Base-by-base conservation (phyloP, 2,113 vertebrate species). In the Marmota monax region DNA sequence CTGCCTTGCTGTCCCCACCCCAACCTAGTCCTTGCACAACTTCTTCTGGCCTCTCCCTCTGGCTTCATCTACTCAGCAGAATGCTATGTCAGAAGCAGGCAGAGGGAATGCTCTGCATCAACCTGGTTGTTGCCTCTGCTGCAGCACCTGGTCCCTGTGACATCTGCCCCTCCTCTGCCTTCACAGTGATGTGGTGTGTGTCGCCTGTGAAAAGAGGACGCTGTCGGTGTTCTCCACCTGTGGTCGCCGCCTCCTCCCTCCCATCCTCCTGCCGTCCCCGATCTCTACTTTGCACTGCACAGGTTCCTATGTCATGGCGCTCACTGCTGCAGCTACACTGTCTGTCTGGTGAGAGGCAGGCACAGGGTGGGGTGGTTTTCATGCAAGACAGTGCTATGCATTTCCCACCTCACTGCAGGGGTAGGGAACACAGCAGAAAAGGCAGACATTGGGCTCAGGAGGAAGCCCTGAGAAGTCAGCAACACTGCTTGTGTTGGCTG, bases 231-330 rank as follows among this genome's bases (percentile, higher is more conserved):
- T 99, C 98, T 99, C 99, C 56, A 98, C 99, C 65, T 99, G 99
- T 93, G 99, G 99, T 79, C 99, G 99, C 94, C 99, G 99, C 92
- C 99, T 99, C 20, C 99, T 99, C 53, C 99, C 99, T 12, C 98
- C 99, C 91, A 99, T 99, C 95, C 98, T 99, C 89, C 95, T 99
- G 96, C 98, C 99, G 1, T 99, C 99, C 0, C 99, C 99, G 0
- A 98, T 99, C 93, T 99, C 99, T 3, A 99, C 99, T 4, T 98
- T 99, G 72, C 99, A 99, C 45, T 99, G 99, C 98, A 99, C 99
- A 0, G 99, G 99, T 53, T 99, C 98, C 97, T 99, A 99, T 56
- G 98, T 99, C 97, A 99, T 99, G 99, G 99, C 98, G 2, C 99
- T 99, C 97, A 99, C 99, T 0, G 99, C 99, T 23, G 98, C 99